Conservation (phyloP, 2,113 vertebrate species). For the Chamaea fasciata region DNA sequence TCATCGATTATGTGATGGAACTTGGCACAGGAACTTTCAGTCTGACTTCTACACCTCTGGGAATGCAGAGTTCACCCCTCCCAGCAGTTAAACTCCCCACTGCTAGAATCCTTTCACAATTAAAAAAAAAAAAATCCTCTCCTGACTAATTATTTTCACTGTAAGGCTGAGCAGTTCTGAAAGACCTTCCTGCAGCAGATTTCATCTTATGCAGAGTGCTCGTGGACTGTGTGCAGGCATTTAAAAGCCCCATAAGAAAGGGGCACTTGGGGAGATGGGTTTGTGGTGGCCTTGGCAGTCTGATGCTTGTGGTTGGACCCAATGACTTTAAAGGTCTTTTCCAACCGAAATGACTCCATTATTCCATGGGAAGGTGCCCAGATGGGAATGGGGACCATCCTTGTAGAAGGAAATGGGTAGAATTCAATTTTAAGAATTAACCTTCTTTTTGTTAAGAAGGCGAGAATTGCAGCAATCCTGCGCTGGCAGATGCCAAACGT, state of each 20-base stretch:
- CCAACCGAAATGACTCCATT: too few species aligned
- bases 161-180: not conserved
- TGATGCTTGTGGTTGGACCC: too few species aligned
- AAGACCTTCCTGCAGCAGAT: not conserved
- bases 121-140: not conserved
- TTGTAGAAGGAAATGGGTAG: not conserved
- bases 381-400: not conserved
- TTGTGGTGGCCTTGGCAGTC: too few species aligned
- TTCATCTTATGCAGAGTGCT: not conserved
- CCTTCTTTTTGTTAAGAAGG: not conserved
- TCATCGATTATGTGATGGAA: not conserved
- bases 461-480: not conserved
- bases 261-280: too few species aligned
- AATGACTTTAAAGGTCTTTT: too few species aligned
- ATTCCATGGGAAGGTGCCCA: not conserved
- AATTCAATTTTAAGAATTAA: not conserved
- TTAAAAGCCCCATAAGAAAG: fast-evolving
- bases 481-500: not conserved
- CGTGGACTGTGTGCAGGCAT: not conserved
- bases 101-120: not conserved
- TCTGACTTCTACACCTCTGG: not conserved
- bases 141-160: not conserved
- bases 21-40: not conserved
- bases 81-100: not conserved
- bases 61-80: not conserved